Evolutionary conservation across 1,140 invertebrate genomes (phyloP).

Genomic region (Charaxes varanes): DNA sequence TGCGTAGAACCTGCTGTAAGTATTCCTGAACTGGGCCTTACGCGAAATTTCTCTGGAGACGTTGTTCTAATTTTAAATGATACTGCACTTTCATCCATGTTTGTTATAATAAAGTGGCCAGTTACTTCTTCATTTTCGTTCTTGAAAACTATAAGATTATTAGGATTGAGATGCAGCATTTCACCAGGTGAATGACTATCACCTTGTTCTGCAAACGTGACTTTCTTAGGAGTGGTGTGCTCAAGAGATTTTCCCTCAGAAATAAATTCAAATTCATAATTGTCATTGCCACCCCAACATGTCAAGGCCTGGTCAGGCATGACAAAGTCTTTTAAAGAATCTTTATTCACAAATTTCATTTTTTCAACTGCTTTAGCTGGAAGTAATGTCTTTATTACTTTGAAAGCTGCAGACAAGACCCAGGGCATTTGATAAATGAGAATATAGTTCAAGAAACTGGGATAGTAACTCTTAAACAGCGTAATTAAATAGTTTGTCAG

Average conservation of each 20-base stretch:
- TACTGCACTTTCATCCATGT: conserved; percentile 77
- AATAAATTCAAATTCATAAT: conserved; percentile 83
- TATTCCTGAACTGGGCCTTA: conserved; percentile 88
- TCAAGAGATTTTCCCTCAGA: conserved; percentile 71
- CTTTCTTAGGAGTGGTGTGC: conserved; percentile 70
- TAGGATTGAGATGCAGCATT: conserved; percentile 73
- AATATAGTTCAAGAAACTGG: conserved; percentile 92
- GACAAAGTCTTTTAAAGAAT: conserved; percentile 85
- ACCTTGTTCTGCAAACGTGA: conserved; percentile 69
- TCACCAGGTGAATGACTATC: conserved; percentile 54
- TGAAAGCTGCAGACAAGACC: conserved; percentile 95
- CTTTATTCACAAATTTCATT: conserved; percentile 91
- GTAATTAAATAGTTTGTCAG: conserved; percentile 89
- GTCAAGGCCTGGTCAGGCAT: conserved; percentile 82
- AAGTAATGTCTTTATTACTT: conserved; percentile 91
- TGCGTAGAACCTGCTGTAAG: conserved; percentile 77
- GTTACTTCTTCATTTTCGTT: conserved; percentile 78
- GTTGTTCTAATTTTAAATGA: conserved; percentile 86
- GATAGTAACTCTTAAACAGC: conserved; percentile 93
- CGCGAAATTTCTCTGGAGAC: conserved; percentile 91
- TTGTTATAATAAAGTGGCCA: conserved; percentile 80
- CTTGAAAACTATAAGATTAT: conserved; percentile 78
- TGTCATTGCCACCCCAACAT: conserved; percentile 90
- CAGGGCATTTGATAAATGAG: conserved; percentile 96
- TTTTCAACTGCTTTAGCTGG: conserved; percentile 92